Percentiles rank a stretch among this genome's conserved stretches.
Conservation (phyloP, 2,113 vertebrate genomes). For the Pyxicephalus adspersus region DNA sequence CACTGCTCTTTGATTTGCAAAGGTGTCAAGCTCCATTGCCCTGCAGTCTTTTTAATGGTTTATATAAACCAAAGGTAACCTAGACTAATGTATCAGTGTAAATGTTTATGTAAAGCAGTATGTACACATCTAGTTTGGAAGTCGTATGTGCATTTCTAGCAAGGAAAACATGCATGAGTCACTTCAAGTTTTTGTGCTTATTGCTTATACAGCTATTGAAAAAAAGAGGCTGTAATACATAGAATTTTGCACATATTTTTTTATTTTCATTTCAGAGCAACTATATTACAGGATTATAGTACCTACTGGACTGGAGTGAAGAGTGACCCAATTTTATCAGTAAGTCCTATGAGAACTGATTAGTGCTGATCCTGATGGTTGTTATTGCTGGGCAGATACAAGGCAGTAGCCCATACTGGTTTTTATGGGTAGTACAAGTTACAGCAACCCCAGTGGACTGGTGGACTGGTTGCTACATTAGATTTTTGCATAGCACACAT, state of each 20-base stretch:
- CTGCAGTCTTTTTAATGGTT: background rate
- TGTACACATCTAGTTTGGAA: no score
- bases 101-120: background rate
- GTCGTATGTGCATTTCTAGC: no score
- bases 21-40: background rate
- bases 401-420: no score
- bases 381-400: no score
- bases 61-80: background rate
- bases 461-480: no score
- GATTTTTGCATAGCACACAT: no score
- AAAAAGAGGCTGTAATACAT: background rate
- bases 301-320: constrained; percentile 69
- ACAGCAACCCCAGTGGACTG: no score
- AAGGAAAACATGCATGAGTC: no score
- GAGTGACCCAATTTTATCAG: constrained; percentile 57
- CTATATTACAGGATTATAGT: constrained; percentile 61
- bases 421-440: no score
- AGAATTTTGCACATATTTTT: background rate
- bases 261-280: constrained; percentile 64
- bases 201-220: no score
- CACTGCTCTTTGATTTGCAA: background rate
- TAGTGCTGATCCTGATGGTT: no score
- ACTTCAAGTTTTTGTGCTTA: no score
- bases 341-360: constrained; percentile 11
- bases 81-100: background rate